Base-by-base conservation (phyloP, 2,888 invertebrate genomes). In the Altica lythri region DNA sequence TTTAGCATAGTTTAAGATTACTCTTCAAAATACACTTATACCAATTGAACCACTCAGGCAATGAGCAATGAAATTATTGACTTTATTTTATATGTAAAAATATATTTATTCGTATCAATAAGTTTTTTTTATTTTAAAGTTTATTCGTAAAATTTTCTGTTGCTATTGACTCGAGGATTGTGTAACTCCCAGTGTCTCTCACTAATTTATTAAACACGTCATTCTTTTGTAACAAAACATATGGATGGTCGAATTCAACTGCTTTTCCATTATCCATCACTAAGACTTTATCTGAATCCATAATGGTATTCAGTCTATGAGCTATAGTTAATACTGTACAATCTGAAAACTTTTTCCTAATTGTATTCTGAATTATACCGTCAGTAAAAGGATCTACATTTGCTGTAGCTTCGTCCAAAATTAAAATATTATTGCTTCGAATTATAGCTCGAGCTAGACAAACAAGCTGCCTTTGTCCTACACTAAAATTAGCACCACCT, bases 351-450 rank as follows among this genome's bases (percentile, higher is more conserved):
- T 89, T 88, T 38, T 78, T 79, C 57, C 89, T 78, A 55, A 91
- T 90, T 0, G 89, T 88, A 17, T 78, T 79, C 69, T 91, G 91
- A 57, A 91, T 90, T 12, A 90, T 72, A 1, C 81, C 82, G 68
- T 90, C 90, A 22, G 90, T 90, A 57, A 84, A 82, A 1, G 85
- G 85, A 74, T 90, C 90, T 1, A 90, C 88, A 71, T 89, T 90
- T 29, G 90, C 89, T 1, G 90, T 90, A 43, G 90, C 90, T 77
- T 91, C 91, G 70, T 91, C 73, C 48, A 73, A 54, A 40, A 73
- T 61, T 12, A 73, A 55, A 44, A 73, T 70, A 46, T 64, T 67
- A 57, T 70, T 72, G 17, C 68, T 68, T n/a, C 90, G 38, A 8
- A 72, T 47, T 13, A 83, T 75, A 2, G 83, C 87, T 19, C 88